phyloP scores from a whole-genome alignment of 2,888 invertebrate genomes.

The Drosophila neonasuta region DNA sequence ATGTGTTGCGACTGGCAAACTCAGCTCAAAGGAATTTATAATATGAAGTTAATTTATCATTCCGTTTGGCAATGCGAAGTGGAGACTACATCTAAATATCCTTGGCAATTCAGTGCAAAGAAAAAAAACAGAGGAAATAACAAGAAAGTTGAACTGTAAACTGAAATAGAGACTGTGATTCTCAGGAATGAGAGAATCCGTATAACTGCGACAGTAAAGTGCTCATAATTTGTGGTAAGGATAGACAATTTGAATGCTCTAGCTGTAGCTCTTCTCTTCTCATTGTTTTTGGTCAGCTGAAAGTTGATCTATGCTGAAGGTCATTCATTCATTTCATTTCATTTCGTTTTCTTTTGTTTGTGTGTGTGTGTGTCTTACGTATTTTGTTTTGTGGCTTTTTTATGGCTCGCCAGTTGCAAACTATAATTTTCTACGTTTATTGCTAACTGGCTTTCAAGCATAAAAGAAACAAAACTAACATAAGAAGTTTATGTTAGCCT shows the following conservation, averaged over 20 bases:
- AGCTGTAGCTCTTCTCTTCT: background rate
- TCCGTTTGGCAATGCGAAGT: constrained; percentile 44
- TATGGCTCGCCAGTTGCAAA: constrained; percentile 47
- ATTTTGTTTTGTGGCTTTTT: constrained; percentile 51
- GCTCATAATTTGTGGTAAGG: constrained; percentile 64
- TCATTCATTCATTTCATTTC: constrained; percentile 20
- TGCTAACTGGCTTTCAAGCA: constrained; percentile 24
- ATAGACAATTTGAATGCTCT: constrained; percentile 33
- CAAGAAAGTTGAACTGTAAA: constrained; percentile 11
- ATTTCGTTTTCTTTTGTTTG: background rate
- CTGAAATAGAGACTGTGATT: constrained; percentile 3
- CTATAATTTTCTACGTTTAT: constrained; percentile 46
- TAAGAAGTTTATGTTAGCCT: constrained; percentile 32
- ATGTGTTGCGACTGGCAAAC: constrained; percentile 46
- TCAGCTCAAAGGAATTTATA: constrained; percentile 72
- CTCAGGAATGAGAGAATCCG: background rate
- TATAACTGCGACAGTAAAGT: constrained; percentile 53
- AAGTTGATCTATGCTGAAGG: constrained; percentile 53
- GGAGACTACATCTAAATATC: constrained; percentile 34
- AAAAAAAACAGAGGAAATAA: background rate
- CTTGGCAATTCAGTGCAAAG: constrained; percentile 10
- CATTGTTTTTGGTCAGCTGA: constrained; percentile 35
- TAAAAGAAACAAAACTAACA: constrained; percentile 1
- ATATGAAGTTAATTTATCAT: constrained; percentile 70
- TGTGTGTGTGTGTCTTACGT: constrained; percentile 28